A percentile compares a stretch with the other conserved stretches of the same genome.
Conservation (phyloP, 1,140 invertebrate genomes). For the Panagrolaimus sp. region DNA sequence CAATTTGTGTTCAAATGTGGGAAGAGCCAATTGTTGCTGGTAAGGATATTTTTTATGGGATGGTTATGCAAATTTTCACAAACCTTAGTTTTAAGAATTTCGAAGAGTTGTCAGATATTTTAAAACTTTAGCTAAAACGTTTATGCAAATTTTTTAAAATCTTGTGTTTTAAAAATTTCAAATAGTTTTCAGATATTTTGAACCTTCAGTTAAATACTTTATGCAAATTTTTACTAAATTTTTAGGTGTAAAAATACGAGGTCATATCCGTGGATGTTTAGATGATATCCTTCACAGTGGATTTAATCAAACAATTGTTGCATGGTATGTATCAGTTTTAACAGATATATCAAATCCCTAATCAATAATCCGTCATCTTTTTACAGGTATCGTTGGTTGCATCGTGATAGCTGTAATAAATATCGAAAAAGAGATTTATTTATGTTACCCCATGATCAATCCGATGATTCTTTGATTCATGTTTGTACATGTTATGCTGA, state of each 20-base stretch:
- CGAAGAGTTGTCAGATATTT: not conserved
- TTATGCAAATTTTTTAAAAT: not conserved
- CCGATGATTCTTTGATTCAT: slow-evolving; percentile 31
- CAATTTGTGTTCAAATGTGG: slow-evolving; percentile 41
- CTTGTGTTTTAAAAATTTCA: slow-evolving; percentile 3
- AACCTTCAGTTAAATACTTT: not conserved
- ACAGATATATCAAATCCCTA: too few relatives aligned
- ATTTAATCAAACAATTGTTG: slow-evolving; percentile 44
- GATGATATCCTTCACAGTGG: slow-evolving; percentile 40
- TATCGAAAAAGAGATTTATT: slow-evolving; percentile 43
- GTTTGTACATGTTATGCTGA: slow-evolving; percentile 44
- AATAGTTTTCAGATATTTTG: not conserved
- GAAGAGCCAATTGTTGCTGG: slow-evolving; percentile 38
- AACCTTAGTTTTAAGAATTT: too few relatives aligned
- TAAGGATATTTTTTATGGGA: slow-evolving; percentile 21
- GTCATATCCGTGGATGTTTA: slow-evolving; percentile 43
- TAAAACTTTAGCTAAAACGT: too few relatives aligned
- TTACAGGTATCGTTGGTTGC: slow-evolving; percentile 34
- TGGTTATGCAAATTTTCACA: too few relatives aligned
- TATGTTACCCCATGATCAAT: slow-evolving; percentile 32
- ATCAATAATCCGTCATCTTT: too few relatives aligned
- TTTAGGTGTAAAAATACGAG: slow-evolving; percentile 40
- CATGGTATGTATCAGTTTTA: slow-evolving; percentile 29
- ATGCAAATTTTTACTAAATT: not conserved
- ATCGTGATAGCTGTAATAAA: slow-evolving; percentile 33